Evolutionary conservation across 2,888 invertebrate species (phyloP), one percentile per base, ranked within the genome.

Genomic region (Lysandra coridon): DNA sequence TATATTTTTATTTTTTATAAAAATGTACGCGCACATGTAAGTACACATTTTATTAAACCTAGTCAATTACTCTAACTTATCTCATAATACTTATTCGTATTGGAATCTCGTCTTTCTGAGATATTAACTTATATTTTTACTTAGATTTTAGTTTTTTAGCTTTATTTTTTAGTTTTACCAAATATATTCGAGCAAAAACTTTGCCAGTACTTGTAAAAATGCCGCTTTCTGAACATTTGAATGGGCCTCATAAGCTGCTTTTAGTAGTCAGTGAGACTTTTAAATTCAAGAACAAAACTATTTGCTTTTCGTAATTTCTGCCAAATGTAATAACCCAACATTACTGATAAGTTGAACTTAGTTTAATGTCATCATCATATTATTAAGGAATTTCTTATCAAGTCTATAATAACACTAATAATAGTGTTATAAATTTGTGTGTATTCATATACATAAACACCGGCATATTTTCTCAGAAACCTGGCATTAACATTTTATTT

Each of bases 1-100:
- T 49, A 57, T 76, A 76, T 76, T 76, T 76, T 76, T 76, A 76
- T 76, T 76, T 76, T 76, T 76, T 76, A 76, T 76, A 76, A 4
- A 57, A 69, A 44, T 49, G 75, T 75, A 75, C 30, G 30, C 75
- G 14, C 75, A 75, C 73, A 33, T 57, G 30, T 53, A 53, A 14
- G 53, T 57, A 53, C 53, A 76, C 49, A 76, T 53, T 23, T 53
- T 23, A 64, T 75, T 76, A 76, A 76, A 53, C 76, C 76, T 76
- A 76, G 76, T 76, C 76, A 76, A 76, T 57, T 76, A 57, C 4
- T 33, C 17, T 53, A 76, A 53, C 53, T 76, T 53, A 76, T 76
- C 76, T 76, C 76, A 33, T 76, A 30, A 33, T 57, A 57, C 75
- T 23, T 75, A 49, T 33, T 69, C 12, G 49, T 76, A 76, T 57